A percentile compares a stretch with the other conserved stretches of the same genome.
These are phyloP conservation scores for Archaeoteleia sp. DNA, from an alignment of 2,888 invertebrate genomes.

Conservation along the genomic window DNA sequence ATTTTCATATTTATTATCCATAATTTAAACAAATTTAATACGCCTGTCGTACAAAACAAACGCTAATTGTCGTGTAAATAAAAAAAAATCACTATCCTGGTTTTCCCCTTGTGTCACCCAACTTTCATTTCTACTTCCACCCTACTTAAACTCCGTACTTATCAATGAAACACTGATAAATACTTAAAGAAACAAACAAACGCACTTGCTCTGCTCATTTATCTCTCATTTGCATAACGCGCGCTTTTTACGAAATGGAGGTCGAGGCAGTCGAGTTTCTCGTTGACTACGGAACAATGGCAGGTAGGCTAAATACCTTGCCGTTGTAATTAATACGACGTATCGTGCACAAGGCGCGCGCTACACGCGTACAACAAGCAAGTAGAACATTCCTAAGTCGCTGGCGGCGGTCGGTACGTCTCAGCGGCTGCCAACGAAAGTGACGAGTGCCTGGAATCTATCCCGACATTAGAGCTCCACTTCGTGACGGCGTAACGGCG, in stretches of 20 bases:
- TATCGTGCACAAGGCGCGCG: not conserved
- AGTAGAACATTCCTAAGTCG: not conserved
- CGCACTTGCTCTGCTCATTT: slow-evolving; percentile 35
- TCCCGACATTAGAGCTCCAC: slow-evolving; percentile 2
- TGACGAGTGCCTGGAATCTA: slow-evolving; percentile 45
- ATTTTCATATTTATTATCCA: too few relatives aligned
- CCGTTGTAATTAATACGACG: slow-evolving; percentile 31
- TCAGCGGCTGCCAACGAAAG: slow-evolving; percentile 36
- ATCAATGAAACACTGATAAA: not conserved
- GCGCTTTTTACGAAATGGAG: slow-evolving; percentile 21
- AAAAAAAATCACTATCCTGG: too few relatives aligned
- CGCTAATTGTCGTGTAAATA: too few relatives aligned
- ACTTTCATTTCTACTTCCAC: slow-evolving; percentile 11
- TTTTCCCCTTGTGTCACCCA: slow-evolving; percentile 3
- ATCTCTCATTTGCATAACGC: slow-evolving; percentile 29
- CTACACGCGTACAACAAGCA: not conserved
- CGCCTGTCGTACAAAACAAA: too few relatives aligned
- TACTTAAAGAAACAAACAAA: slow-evolving; percentile 19
- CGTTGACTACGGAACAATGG: slow-evolving; percentile 22
- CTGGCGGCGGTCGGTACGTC: too few relatives aligned
- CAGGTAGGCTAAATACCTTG: slow-evolving; percentile 18
- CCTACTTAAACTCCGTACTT: slow-evolving; percentile 2
- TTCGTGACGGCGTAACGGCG: slow-evolving; percentile 24
- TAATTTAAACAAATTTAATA: slow-evolving; percentile 7
- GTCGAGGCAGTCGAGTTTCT: slow-evolving; percentile 34